Evolutionary conservation across 92 coral and sea anemone genomes (phyloP).

Genomic region (Montipora capitata): DNA sequence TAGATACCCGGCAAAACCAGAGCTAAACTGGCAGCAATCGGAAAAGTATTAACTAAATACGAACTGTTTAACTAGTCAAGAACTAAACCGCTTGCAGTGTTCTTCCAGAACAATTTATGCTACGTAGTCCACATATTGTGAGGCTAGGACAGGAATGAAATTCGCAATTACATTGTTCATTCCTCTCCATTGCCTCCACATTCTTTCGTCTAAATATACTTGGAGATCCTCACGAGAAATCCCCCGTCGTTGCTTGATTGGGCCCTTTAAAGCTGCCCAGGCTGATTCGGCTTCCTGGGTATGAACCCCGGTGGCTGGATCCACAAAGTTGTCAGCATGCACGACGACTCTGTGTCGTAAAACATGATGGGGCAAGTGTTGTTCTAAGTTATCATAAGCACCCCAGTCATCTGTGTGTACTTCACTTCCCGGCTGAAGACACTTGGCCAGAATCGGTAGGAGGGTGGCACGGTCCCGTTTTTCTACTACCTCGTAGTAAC

Average conservation of each 20-base stretch:
- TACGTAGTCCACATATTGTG: neutral
- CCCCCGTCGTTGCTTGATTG: slow-evolving; percentile 8
- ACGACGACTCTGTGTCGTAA: too few species aligned
- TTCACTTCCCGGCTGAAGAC: too few species aligned
- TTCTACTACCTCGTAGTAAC: too few species aligned
- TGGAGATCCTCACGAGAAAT: slow-evolving; percentile 37
- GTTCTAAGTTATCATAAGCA: slow-evolving; percentile 27
- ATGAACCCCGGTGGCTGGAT: slow-evolving; percentile 30
- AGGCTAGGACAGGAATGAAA: neutral
- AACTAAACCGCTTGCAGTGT: neutral
- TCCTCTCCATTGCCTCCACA: slow-evolving; percentile 58
- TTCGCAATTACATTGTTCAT: neutral
- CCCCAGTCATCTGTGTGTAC: slow-evolving; percentile 60
- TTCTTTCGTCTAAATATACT: neutral
- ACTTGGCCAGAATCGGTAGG: too few species aligned
- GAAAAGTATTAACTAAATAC: too few species aligned
- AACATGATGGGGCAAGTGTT: neutral
- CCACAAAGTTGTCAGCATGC: too few species aligned
- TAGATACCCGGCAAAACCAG: too few species aligned
- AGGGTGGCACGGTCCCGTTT: too few species aligned
- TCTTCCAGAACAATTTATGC: neutral
- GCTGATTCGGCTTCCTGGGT: too few species aligned
- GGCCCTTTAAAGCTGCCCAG: too few species aligned
- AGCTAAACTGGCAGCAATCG: too few species aligned
- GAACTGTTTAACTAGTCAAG: too few species aligned